A percentile compares a stretch with the other conserved stretches of the same genome.
Conservation (phyloP, 2,888 invertebrate species). For the Drosophila siamana region DNA sequence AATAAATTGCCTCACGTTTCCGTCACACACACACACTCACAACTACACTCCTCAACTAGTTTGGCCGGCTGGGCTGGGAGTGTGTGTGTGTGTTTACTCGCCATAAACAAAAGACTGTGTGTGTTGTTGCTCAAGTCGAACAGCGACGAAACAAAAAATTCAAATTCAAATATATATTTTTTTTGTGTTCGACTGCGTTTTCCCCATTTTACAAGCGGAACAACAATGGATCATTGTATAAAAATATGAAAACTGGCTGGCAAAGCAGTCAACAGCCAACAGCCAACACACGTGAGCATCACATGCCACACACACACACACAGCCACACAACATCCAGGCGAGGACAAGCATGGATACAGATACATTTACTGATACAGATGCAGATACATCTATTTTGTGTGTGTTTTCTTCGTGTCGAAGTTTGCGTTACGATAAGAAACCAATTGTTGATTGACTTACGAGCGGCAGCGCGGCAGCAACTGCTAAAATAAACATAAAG, state of each 20-base stretch:
- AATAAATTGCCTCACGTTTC: constrained; percentile 81
- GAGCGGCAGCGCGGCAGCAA: constrained; percentile 31
- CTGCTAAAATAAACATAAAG: constrained; percentile 28
- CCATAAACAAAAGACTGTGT: constrained; percentile 70
- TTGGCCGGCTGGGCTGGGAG: constrained; percentile 46
- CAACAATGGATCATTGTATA: constrained; percentile 63
- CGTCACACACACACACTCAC: constrained; percentile 50
- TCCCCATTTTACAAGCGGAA: constrained; percentile 44
- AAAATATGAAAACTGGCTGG: constrained; percentile 53
- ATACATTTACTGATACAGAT: no score
- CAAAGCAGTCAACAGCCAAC: no score
- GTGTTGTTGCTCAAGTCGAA: constrained; percentile 77
- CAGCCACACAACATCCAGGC: constrained; percentile 48
- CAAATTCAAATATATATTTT: constrained; percentile 55
- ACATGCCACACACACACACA: no score
- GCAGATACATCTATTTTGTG: no score
- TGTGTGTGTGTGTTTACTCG: constrained; percentile 36
- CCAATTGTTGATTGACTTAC: constrained; percentile 70
- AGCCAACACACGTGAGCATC: constrained; percentile 70
- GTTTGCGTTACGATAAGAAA: constrained; percentile 50
- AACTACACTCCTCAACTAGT: constrained; percentile 61
- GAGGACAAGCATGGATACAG: constrained; percentile 60
- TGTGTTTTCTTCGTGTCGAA: no score
- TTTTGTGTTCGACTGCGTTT: constrained; percentile 46
- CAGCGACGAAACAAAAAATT: constrained; percentile 45